Base-by-base conservation (phyloP, 2,113 vertebrate species). In the Sciurus niger region DNA sequence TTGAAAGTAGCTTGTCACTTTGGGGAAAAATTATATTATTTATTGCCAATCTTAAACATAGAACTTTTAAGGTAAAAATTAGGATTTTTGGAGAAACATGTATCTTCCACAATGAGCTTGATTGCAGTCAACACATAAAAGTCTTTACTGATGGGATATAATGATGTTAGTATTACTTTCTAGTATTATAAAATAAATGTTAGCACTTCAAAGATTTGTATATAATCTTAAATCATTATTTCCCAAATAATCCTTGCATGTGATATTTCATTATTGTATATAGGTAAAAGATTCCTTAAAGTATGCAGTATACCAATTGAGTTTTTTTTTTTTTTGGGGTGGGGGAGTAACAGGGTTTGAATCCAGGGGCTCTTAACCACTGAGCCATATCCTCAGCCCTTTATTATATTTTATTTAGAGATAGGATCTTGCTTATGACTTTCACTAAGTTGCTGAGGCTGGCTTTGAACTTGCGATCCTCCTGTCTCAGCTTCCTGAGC, bases 41-140 rank as follows among this genome's bases (percentile, higher is more conserved):
- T 93, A 5, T 88, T 93, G 37, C 34, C 77, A 77, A 1, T 83
- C 11, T 84, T 74, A 89, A 88, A 88, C 63, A 13, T 84, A 84
- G n/a, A 93, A n/a, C 25, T 74, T 84, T 88, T 34, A 73, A n/a
- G 78, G 55, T 37, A 85, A 68, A 68, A 73, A 40, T 84, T 89
- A 74, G 55, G 80, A 70, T 91, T 94, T 40, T 90, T 79, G 9
- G 34, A 63, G 63, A 74, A 74, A 48, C 30, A 34, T 89, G 34
- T 46, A 8, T 90, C 4, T 43, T 37, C 13, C 5, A 43, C 20
- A 70, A 18, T 58, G 18, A 87, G 11, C 60, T 84, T 91, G 30
- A 90, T 12, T 68, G 12, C 72, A 85, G 34, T 30, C 3, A 55
- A 4, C 76, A 76, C 4, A 22, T 92, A 65, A 34, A 67, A 67